Evolutionary conservation across 1,140 invertebrate species (phyloP), one percentile per base, ranked within the genome.

Genomic region (Magallana gigas): DNA sequence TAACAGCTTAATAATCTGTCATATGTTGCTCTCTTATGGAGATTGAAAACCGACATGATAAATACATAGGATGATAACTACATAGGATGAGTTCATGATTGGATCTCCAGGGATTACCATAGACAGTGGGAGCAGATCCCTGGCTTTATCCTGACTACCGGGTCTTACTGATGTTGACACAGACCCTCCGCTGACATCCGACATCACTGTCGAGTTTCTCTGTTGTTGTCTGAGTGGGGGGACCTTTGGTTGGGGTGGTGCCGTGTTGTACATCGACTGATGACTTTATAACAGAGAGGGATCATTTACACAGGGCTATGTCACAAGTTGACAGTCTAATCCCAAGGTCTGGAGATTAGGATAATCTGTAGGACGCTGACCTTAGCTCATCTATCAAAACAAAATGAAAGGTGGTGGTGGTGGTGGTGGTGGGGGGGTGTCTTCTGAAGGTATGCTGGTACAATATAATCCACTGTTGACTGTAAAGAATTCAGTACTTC

Each of bases 271-370:
- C 36, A 48, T 16, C 60, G n/a, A 62, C 60, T 16, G 60, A 62
- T 62, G 60, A 62, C 60, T 11, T 62, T 62, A 16, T 62, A 62
- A 62, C 60, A 62, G 60, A 62, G 60, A 62, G 60, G n/a, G 60
- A 62, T 62, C 12, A 62, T 62, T 62, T 62, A 62, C 60, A 62
- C 60, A 62, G 59, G 11, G 60, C 60, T 62, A 62, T n/a, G n/a
- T 62, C 5, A 62, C 60, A 62, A 62, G 60, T 11, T 62, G 60
- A 62, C 60, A 62, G 14, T 16, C 8, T 62, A n/a, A 62, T 62
- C 60, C n/a, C 14, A 16, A 62, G 60, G 1, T 62, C n/a, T 62
- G 8, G 60, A 16, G n/a, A 48, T 48, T 48, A 48, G 36, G 36
- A n/a, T 16, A 62, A 62, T 9, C 60, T 62, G 0, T n/a, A 62